phyloP scores from a whole-genome alignment of 2,113 vertebrate genomes.

The Lepus europaeus region DNA sequence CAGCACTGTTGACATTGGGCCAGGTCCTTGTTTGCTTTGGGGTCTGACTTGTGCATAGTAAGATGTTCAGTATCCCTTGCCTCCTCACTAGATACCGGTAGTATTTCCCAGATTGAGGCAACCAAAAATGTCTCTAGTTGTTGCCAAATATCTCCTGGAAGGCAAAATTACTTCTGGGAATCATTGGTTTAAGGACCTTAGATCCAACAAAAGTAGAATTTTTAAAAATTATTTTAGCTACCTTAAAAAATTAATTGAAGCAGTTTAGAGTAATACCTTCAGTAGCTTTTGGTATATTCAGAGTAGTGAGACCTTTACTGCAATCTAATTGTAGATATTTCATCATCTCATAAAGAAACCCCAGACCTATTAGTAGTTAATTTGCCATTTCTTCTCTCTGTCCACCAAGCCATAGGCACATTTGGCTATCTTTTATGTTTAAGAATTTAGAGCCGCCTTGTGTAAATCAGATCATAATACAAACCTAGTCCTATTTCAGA shows the following conservation, averaged over 20 bases:
- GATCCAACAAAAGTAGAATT: neutral
- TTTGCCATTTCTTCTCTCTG: neutral
- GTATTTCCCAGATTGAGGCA: neutral
- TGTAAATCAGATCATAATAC: constrained; percentile 23
- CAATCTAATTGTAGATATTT: constrained; percentile 20
- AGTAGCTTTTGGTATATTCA: constrained; percentile 11
- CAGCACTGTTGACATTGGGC: neutral
- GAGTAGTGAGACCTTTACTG: neutral
- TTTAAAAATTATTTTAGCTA: neutral
- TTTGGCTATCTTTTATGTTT: constrained; percentile 42
- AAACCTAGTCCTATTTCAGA: neutral
- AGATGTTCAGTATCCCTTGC: neutral
- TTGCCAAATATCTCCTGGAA: neutral
- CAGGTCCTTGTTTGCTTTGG: constrained; percentile 5
- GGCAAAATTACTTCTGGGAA: constrained; percentile 19
- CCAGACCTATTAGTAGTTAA: neutral
- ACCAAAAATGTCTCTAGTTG: too few relatives aligned
- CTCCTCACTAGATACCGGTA: neutral
- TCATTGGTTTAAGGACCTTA: constrained; percentile 20
- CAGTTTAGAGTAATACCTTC: constrained; percentile 21
- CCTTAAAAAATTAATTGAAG: neutral
- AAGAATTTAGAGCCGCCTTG: neutral
- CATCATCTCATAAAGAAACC: constrained; percentile 3
- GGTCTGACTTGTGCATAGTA: neutral
- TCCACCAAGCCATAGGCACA: neutral